Conservation (phyloP, 1,140 invertebrate genomes). For the Cyclina sinensis region DNA sequence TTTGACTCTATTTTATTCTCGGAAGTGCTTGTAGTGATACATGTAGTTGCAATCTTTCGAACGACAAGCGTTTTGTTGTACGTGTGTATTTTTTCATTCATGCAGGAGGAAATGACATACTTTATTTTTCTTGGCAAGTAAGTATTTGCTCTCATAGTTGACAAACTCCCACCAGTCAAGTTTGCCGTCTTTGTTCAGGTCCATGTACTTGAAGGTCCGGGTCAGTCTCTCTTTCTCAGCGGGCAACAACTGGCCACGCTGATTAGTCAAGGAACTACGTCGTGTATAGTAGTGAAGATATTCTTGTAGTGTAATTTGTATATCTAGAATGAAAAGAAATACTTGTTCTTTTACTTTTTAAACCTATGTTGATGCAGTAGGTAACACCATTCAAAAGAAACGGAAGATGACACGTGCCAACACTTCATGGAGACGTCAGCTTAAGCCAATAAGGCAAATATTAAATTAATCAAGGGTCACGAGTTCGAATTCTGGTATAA, state of each 20-base stretch:
- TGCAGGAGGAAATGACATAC: background rate
- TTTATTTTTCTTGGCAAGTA: constrained; percentile 32
- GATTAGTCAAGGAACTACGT: constrained; percentile 25
- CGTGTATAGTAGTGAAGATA: constrained; percentile 11
- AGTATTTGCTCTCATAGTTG: constrained; percentile 35
- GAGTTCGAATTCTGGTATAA: too few relatives aligned
- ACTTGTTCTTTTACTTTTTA: background rate
- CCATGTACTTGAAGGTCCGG: background rate
- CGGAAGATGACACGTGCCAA: too few relatives aligned
- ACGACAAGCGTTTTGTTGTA: too few relatives aligned
- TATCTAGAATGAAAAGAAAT: background rate
- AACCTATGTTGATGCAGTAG: too few relatives aligned
- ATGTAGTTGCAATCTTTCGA: too few relatives aligned
- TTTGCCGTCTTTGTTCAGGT: constrained; percentile 35
- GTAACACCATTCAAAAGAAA: too few relatives aligned
- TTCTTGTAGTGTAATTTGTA: constrained; percentile 24
- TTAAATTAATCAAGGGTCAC: too few relatives aligned
- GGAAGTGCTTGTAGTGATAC: too few relatives aligned
- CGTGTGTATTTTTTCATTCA: too few relatives aligned
- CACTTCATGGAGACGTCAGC: too few relatives aligned
- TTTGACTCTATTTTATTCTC: too few relatives aligned
- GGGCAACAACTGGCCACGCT: background rate
- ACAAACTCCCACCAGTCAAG: constrained; percentile 61
- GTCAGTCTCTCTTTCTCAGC: background rate
- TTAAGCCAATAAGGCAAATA: too few relatives aligned